phyloP scores from a whole-genome alignment of 2,113 vertebrate species.

The Opisthocomus hoazin region DNA sequence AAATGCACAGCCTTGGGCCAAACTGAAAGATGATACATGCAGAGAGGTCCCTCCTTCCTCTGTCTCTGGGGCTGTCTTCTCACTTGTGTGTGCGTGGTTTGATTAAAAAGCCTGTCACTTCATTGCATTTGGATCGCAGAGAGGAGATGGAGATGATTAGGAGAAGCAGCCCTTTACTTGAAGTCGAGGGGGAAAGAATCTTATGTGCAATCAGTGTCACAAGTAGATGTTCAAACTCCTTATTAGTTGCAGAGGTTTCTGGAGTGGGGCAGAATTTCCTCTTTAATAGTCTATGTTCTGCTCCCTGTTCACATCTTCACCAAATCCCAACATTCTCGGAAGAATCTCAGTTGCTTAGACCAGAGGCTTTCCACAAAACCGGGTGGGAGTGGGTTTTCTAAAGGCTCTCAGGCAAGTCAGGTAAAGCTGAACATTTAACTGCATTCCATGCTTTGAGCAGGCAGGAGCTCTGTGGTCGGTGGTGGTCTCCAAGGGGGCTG shows the following conservation, averaged over 20 bases:
- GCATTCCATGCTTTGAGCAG: background rate
- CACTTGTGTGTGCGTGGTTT: background rate
- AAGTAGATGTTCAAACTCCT: background rate
- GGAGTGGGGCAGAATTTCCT: background rate
- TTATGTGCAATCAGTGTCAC: background rate
- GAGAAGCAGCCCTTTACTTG: background rate
- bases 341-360: background rate
- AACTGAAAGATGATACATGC: background rate
- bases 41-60: background rate
- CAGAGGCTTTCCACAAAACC: background rate
- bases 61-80: background rate
- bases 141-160: background rate
- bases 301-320: background rate
- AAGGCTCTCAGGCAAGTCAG: background rate
- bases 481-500: background rate
- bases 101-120: background rate
- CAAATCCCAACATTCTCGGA: background rate
- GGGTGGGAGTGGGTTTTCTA: background rate
- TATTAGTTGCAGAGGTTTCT: background rate
- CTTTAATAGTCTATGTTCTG: background rate
- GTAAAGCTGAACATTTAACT: background rate
- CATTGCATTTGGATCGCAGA: background rate
- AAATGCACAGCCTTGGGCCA: background rate
- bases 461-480: background rate
- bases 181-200: rapidly evolving